phyloP scores from a whole-genome alignment of 2,113 vertebrate species.

The Phylloscopus whistleri region DNA sequence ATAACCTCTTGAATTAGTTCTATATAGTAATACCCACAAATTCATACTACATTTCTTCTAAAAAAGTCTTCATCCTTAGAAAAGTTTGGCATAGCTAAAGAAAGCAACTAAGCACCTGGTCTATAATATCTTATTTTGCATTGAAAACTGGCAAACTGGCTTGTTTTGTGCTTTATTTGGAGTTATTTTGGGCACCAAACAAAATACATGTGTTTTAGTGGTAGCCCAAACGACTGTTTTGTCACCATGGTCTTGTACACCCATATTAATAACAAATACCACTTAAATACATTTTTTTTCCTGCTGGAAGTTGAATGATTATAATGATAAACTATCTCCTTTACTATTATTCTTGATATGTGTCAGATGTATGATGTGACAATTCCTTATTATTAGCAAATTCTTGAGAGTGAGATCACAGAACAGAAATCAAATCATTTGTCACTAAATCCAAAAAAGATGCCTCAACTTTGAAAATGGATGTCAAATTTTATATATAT shows the following conservation, averaged over 20 bases:
- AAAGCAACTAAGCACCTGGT: background rate
- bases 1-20: background rate
- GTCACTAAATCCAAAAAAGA: background rate
- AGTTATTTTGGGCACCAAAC: background rate
- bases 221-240: background rate
- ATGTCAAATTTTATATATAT: background rate
- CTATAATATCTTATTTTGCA: background rate
- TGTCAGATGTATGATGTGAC: background rate
- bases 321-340: background rate
- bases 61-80: background rate
- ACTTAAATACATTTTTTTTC: background rate
- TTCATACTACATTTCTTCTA: background rate
- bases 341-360: background rate
- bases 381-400: background rate
- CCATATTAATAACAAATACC: background rate
- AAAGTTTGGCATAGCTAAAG: background rate
- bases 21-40: background rate
- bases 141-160: background rate
- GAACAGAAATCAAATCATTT: background rate
- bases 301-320: background rate
- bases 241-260: background rate
- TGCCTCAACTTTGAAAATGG: background rate
- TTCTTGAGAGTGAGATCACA: background rate
- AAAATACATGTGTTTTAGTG: background rate
- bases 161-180: background rate